These are phyloP conservation scores for Lynx canadensis DNA, from an alignment of 2,113 vertebrate species.

Conservation along the genomic window DNA sequence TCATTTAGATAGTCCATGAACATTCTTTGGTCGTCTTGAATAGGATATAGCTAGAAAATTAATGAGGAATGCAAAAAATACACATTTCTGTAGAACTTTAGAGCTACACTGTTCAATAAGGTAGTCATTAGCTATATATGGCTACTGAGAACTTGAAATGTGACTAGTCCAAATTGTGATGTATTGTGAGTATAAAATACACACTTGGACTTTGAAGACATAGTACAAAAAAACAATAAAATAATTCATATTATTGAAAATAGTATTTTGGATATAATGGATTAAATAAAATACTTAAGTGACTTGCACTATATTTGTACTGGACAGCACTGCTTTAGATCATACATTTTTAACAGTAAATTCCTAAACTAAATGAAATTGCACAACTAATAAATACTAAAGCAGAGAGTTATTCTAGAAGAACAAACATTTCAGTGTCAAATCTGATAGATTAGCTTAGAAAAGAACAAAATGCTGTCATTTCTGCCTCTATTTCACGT, in stretches of 20 bases:
- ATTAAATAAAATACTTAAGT: neutral
- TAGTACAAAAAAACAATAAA: conserved; percentile 30
- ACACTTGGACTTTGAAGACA: conserved; percentile 9
- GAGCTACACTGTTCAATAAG: neutral
- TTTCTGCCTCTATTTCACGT: neutral
- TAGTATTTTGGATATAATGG: neutral
- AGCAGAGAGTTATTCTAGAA: neutral
- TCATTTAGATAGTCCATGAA: neutral
- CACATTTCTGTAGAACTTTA: conserved; percentile 3
- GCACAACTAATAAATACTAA: neutral
- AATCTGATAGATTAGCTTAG: neutral
- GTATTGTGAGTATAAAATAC: neutral
- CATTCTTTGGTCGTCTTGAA: neutral
- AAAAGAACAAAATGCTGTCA: neutral
- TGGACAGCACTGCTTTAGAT: neutral
- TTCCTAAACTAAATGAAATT: neutral
- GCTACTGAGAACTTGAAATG: neutral
- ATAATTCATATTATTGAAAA: conserved; percentile 44
- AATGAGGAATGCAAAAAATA: neutral
- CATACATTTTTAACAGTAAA: neutral
- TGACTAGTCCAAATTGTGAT: conserved; percentile 1
- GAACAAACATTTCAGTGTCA: neutral
- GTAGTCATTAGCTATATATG: neutral
- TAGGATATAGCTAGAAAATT: conserved; percentile 28
- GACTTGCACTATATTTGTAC: neutral